A percentile compares a stretch with the other conserved stretches of the same genome.
Evolutionary conservation across 2,797 vertebrate species (phyloP).

Genomic region (Heliangelus exortis): DNA sequence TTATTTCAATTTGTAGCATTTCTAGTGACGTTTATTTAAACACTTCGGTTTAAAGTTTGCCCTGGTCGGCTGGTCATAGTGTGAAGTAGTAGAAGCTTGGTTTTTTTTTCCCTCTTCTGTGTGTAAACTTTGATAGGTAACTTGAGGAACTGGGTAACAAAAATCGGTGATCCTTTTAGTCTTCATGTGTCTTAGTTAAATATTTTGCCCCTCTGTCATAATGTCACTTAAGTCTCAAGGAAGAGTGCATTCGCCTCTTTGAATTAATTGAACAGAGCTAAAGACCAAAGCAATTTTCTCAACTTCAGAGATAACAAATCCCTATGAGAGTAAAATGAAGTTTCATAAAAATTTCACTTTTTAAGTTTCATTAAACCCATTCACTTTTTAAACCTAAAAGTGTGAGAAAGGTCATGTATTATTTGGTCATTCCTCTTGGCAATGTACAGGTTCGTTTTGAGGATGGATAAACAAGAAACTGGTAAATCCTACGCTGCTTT

Average conservation of each 20-base stretch:
- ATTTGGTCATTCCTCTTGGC: not conserved
- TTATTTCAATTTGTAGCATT: rapidly evolving
- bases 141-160: not conserved
- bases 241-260: not conserved
- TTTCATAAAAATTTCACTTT: too few species aligned
- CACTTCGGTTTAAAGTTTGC: rapidly evolving
- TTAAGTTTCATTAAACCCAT: too few species aligned
- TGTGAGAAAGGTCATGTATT: not conserved
- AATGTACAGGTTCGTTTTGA: not conserved
- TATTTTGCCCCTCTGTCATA: not conserved
- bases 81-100: not conserved
- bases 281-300: not conserved
- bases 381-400: not conserved
- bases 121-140: not conserved
- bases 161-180: not conserved
- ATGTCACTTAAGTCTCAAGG: not conserved
- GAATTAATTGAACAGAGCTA: not conserved
- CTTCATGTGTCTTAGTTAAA: not conserved
- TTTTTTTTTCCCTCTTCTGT: rapidly evolving
- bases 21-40: not conserved
- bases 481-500: not conserved
- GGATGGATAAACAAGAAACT: constrained; percentile 41
- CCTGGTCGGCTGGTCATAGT: not conserved
- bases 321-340: not conserved
- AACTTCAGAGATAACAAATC: not conserved